phyloP scores from a whole-genome alignment of 2,888 invertebrate species.

The Leucania comma region DNA sequence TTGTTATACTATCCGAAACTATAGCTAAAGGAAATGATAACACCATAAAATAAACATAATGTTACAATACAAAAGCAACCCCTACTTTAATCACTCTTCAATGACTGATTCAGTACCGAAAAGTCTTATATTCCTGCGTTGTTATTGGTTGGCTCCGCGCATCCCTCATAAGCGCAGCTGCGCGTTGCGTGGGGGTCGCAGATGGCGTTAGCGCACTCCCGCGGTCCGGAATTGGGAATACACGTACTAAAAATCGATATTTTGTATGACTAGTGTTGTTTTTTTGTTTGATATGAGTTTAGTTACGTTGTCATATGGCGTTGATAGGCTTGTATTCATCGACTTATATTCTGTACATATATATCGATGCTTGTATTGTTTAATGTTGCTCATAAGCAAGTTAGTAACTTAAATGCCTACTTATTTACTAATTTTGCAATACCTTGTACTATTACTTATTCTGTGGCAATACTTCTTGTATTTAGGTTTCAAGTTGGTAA shows the following conservation, averaged over 20 bases:
- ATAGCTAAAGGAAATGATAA: slow-evolving; percentile 58
- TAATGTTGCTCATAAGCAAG: not conserved
- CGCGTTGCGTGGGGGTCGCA: slow-evolving; percentile 88
- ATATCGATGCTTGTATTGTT: too few species aligned
- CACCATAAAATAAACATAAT: slow-evolving; percentile 62
- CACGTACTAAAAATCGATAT: slow-evolving; percentile 79
- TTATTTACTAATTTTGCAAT: too few species aligned
- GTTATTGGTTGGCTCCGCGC: slow-evolving; percentile 67
- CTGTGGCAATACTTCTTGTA: too few species aligned
- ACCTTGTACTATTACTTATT: too few species aligned
- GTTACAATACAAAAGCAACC: slow-evolving; percentile 55
- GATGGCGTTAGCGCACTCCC: slow-evolving; percentile 81
- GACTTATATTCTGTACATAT: too few species aligned
- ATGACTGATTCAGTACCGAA: slow-evolving; percentile 47
- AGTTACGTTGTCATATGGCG: slow-evolving; percentile 28
- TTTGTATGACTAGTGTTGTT: slow-evolving; percentile 60
- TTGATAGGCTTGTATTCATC: not conserved
- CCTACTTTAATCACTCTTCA: slow-evolving; percentile 61
- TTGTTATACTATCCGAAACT: slow-evolving; percentile 39
- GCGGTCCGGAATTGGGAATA: slow-evolving; percentile 68
- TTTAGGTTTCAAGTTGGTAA: not conserved
- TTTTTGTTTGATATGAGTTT: slow-evolving; percentile 54
- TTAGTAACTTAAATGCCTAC: too few species aligned
- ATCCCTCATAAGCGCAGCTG: slow-evolving; percentile 83
- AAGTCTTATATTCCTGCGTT: slow-evolving; percentile 55